phyloP scores from a whole-genome alignment of 2,888 invertebrate genomes.

The Andrena hattorfiana region DNA sequence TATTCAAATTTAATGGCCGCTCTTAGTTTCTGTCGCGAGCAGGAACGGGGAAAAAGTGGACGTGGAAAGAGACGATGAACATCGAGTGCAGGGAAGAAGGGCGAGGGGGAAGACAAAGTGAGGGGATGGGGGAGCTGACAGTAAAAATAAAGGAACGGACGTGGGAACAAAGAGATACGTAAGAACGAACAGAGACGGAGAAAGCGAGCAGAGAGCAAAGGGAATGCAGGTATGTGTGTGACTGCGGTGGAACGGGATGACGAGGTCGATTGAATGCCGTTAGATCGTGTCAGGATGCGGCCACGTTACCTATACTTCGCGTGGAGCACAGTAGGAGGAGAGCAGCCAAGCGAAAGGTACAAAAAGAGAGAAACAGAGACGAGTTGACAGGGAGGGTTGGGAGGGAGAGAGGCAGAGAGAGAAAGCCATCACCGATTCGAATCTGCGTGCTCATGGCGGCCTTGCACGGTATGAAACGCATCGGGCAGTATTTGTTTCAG shows the following conservation, averaged over 20 bases:
- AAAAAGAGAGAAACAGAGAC: slow-evolving; percentile 44
- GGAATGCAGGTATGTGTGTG: slow-evolving; percentile 69
- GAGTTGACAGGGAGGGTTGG: slow-evolving; percentile 39
- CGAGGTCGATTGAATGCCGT: slow-evolving; percentile 78
- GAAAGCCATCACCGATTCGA: slow-evolving; percentile 53
- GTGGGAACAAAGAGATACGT: background rate
- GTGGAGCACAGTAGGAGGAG: slow-evolving; percentile 48
- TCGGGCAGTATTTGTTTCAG: slow-evolving; percentile 47
- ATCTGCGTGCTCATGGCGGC: slow-evolving; percentile 59
- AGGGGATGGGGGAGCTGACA: background rate
- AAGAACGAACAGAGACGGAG: slow-evolving; percentile 14
- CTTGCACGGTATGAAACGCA: slow-evolving; percentile 49
- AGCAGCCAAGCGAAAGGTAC: slow-evolving; percentile 33
- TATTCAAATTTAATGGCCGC: slow-evolving; percentile 24
- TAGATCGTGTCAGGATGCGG: slow-evolving; percentile 72
- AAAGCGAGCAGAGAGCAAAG: slow-evolving; percentile 46
- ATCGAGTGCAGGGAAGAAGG: background rate
- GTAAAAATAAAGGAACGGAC: slow-evolving; percentile 21
- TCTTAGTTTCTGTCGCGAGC: slow-evolving; percentile 28
- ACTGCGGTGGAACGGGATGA: slow-evolving; percentile 64
- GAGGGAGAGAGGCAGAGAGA: slow-evolving; percentile 39
- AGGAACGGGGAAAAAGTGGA: slow-evolving; percentile 12
- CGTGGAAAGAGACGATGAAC: slow-evolving; percentile 5
- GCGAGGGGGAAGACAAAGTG: background rate
- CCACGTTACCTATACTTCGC: slow-evolving; percentile 37